Evolutionary conservation across 2,888 invertebrate genomes (phyloP), one percentile per base, ranked within the genome.

Genomic region (Drosophila subsilvestris): DNA sequence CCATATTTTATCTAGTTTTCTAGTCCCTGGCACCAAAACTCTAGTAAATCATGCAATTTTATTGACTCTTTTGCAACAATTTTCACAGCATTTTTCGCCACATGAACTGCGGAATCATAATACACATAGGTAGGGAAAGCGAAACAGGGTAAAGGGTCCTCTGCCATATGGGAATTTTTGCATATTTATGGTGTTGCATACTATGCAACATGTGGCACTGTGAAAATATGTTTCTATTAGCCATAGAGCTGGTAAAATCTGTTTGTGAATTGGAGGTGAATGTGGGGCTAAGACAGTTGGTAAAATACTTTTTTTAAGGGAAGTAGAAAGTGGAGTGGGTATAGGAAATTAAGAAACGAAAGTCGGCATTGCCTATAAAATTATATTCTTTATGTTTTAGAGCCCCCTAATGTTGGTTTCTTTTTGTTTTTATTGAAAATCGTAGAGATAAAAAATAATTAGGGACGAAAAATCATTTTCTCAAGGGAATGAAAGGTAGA

Each of bases 211-310:
- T 49, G 58, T 58, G 45, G 58, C 58, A 58, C 14, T 37, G 7
- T n/a, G 25, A 17, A 37, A 58, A 58, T 48, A 49, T 48, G 59
- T 69, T 65, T 62, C 55, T 56, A 56, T 56, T 44, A 56, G 55
- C 55, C 7, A n/a, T n/a, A 7, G 7, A 47, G 56, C 45, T 32
- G 29, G 27, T n/a, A 47, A 47, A 47, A 43, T 63, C 66, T 59
- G 65, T 69, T 61, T 53, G 65, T 32, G 73, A 76, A 73, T 58
- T 54, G 69, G 66, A 73, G 80, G 75, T 80, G 69, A 78, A 80
- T 2, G 14, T 6, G 37, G 14, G 14, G 14, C 2, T 14, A 37
- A 37, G 37, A 37, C 14, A 37, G 37, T n/a, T 37, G 2, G 25
- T 25, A 5, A 6, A 0, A 6, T 2, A 0, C 37, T n/a, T 0